Percentiles rank a stretch among this genome's conserved stretches.
Evolutionary conservation across 2,113 vertebrate genomes (phyloP).

Genomic region (Cygnus buccinator): DNA sequence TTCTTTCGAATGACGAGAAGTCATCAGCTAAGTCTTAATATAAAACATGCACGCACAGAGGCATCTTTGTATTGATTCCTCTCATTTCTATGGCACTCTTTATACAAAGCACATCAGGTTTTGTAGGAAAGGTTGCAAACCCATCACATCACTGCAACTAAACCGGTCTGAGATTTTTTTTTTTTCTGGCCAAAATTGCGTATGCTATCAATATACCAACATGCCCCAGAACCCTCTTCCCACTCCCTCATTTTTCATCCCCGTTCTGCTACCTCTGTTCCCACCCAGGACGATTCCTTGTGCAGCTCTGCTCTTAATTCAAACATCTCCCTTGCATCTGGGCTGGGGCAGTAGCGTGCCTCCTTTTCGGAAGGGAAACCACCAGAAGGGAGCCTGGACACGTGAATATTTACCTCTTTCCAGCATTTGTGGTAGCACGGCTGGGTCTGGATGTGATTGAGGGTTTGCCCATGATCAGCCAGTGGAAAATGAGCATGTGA

Average conservation of each 20-base stretch:
- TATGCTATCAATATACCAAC: background rate
- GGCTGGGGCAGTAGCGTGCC: background rate
- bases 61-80: conserved; percentile 21
- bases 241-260: background rate
- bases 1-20: conserved; percentile 66
- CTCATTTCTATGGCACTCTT: background rate
- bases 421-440: background rate
- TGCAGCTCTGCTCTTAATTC: background rate
- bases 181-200: background rate
- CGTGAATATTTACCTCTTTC: background rate
- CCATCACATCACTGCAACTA: background rate
- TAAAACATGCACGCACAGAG: background rate
- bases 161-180: background rate
- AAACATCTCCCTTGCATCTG: background rate
- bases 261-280: background rate
- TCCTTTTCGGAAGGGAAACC: background rate
- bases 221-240: background rate
- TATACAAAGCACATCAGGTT: background rate
- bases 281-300: background rate
- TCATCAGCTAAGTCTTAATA: conserved; percentile 67
- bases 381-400: background rate
- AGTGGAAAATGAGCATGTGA: background rate
- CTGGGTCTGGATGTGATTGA: background rate
- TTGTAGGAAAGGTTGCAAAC: background rate
- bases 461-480: background rate